Base-by-base conservation (phyloP, 2,888 invertebrate species). In the Schizotus pectinicornis region DNA sequence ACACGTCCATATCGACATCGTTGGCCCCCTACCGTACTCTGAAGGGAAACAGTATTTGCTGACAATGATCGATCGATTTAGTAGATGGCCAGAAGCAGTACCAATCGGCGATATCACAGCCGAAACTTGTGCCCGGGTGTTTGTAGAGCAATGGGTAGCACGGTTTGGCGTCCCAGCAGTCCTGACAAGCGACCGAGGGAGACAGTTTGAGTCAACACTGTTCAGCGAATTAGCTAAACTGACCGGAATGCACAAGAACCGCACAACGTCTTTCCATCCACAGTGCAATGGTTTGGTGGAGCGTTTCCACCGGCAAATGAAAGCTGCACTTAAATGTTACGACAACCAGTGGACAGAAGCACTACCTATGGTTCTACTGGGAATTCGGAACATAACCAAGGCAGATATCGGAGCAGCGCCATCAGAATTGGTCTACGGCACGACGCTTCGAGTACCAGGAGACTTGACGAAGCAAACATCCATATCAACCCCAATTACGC, bases 201-300 rank as follows among this genome's bases (percentile, higher is more conserved):
- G 64, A 8, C 74, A 74, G 48, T 76, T 76, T 47, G 73, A 73
- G 38, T 66, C 68, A 0, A 35, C 45, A 0, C 52, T 76, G 5
- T 74, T 71, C 51, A 36, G 36, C 12, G 61, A 56, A 5, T 61
- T 69, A 8, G 52, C 61, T 3, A 62, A 62, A 5, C 34, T 67
- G 5, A 22, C 68, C 1, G 72, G 73, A 5, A 56, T 64, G 14
- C n/a, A 66, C 8, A 61, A 58, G 9, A 52, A 58, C 0, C 55
- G 64, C 31, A 75, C 72, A 1, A 74, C 75, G 0, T 59, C 73
- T 7, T 76, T 76, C 56, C 74, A 78, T 53, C 72, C 78, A 6
- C 65, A 68, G 35, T 62, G 75, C 1, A 80, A 81, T 50, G 79
- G 78, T 1, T 64, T 79, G 48, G 69, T 80, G 2, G 78, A 81